phyloP scores from a whole-genome alignment of 2,797 vertebrate species.

The Coccyzus lansbergi region DNA sequence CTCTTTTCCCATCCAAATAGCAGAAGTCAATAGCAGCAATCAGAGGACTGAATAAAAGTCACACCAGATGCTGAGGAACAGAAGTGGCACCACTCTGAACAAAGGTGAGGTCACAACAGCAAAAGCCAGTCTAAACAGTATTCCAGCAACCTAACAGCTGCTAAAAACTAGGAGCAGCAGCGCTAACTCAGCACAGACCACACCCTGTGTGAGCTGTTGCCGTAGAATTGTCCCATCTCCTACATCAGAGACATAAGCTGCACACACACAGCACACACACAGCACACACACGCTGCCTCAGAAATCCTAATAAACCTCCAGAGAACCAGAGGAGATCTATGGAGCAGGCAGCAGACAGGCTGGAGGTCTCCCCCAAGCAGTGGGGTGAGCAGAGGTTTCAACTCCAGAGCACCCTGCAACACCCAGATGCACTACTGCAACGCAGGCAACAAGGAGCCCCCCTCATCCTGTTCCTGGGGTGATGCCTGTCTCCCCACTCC shows the following conservation, averaged over 20 bases:
- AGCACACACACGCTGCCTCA: background rate
- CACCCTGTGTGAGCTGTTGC: background rate
- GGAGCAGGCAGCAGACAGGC: background rate
- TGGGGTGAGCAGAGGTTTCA: background rate
- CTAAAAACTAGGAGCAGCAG: background rate
- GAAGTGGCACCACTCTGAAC: background rate
- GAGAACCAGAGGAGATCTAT: background rate
- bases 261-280: too few relatives aligned
- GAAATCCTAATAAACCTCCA: background rate
- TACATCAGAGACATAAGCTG: background rate
- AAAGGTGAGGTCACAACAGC: background rate
- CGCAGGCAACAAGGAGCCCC: background rate
- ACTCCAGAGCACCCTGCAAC: background rate
- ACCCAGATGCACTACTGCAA: too few relatives aligned
- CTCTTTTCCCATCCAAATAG: background rate
- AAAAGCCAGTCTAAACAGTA: background rate
- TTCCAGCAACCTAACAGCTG: background rate
- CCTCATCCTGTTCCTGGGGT: background rate
- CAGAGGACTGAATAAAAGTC: background rate
- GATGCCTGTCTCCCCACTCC: background rate
- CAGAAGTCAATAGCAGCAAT: background rate
- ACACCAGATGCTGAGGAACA: background rate
- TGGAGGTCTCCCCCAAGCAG: background rate
- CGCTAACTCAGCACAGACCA: background rate
- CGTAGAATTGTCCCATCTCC: background rate